phyloP scores from a whole-genome alignment of 2,113 vertebrate genomes.

The Spheniscus mendiculus region DNA sequence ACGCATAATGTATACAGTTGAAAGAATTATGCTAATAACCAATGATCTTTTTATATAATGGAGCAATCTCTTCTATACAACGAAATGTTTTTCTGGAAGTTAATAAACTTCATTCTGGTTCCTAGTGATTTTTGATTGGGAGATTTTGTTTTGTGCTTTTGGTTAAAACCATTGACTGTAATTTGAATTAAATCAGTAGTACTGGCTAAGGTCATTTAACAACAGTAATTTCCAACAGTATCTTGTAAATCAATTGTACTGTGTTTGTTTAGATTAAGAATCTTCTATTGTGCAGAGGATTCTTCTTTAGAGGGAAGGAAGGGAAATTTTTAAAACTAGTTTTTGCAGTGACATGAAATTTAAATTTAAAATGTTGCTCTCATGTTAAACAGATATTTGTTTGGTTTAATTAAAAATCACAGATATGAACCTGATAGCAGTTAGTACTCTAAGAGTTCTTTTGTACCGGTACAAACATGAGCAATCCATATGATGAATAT shows the following conservation, averaged over 20 bases:
- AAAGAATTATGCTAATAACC: not conserved
- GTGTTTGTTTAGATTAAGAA: not conserved
- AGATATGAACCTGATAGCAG: not conserved
- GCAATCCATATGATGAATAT: not conserved
- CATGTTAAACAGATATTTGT: not conserved
- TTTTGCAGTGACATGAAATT: not conserved
- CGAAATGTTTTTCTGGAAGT: not conserved
- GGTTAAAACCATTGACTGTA: fast-evolving
- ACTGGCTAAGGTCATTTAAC: not conserved
- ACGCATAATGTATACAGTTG: not conserved
- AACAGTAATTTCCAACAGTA: too few species aligned
- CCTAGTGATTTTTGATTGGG: not conserved
- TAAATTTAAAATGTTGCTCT: not conserved
- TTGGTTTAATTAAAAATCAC: not conserved
- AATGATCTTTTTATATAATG: not conserved
- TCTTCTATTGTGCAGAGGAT: not conserved
- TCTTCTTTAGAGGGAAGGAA: not conserved
- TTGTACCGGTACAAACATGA: not conserved
- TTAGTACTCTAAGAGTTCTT: not conserved
- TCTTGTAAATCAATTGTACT: not conserved
- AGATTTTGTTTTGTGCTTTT: not conserved
- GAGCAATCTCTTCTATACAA: not conserved
- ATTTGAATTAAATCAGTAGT: not conserved
- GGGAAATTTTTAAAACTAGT: not conserved
- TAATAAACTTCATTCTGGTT: not conserved